Conservation (phyloP, 2,888 invertebrate species). For the Pseudanteris insignis region DNA sequence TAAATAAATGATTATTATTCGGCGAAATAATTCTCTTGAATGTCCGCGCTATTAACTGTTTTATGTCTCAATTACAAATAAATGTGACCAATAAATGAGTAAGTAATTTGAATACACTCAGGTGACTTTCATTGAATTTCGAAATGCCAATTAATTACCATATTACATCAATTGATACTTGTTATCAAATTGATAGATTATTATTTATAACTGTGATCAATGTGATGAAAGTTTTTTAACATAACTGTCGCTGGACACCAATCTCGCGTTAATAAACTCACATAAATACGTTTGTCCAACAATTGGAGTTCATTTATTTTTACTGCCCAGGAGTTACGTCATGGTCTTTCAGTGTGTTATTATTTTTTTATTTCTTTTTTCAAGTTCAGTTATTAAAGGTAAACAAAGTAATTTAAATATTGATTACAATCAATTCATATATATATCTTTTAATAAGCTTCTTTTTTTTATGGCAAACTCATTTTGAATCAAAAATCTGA, state of each 20-base stretch:
- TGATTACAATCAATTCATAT: slow-evolving; percentile 7
- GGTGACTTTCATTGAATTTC: no score
- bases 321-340: no score
- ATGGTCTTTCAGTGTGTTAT: no score
- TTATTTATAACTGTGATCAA: slow-evolving; percentile 21
- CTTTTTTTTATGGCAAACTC: neutral
- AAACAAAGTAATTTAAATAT: slow-evolving; percentile 6
- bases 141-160: neutral
- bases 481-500: no score
- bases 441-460: slow-evolving; percentile 5
- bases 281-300: slow-evolving; percentile 25
- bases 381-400: no score
- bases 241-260: slow-evolving; percentile 10
- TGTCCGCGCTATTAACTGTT: no score
- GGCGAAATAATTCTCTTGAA: no score
- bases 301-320: slow-evolving; percentile 32
- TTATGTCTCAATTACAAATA: no score
- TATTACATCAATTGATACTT: slow-evolving; percentile 11
- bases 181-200: slow-evolving; percentile 12
- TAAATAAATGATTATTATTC: no score
- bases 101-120: no score
- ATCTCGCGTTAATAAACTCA: slow-evolving; percentile 20
- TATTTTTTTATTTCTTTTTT: no score
- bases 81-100: no score
- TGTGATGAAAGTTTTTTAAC: slow-evolving; percentile 2